Base-by-base conservation (phyloP, 2,888 invertebrate species). In the Melanchra persicariae region DNA sequence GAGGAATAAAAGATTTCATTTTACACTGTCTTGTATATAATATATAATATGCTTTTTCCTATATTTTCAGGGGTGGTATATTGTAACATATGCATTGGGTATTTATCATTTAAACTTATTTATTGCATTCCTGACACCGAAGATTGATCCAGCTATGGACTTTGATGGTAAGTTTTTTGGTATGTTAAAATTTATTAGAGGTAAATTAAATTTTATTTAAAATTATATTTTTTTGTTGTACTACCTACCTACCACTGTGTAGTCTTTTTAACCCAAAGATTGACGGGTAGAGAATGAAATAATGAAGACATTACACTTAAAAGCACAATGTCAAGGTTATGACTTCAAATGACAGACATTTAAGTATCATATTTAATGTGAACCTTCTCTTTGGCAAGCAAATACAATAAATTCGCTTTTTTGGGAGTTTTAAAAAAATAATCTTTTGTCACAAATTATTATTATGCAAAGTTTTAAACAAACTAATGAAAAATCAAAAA, bases 101-200 rank as follows among this genome's bases (percentile, higher is more conserved):
- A 99, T 99, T 92, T 99, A 99, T 96, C 99, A 99, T 94, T 97
- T 99, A 93, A 99, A 99, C 96, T 97, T 99, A 93, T 99, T 99
- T 96, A 99, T 99, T 96, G 99, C 99, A 96, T 99, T 99, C 97
- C 97, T 99, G 85, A 99, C 99, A 90, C 99, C 99, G 90, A 99
- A 99, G 97, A 99, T 99, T 91, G 99, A 99, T 97, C 99, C 99
- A 83, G 99, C 99, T 54, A 97, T 98, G 96, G 98, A 99, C 95
- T 98, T 98, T 92, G 98, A 98, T 96, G 98, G 98, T 98, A 96
- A 78, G 52, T 45, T 24, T 63, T 63, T 64, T 37, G 4, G 37
- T 59, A 49, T 45, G 0, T 62, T 26, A 0, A 49, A 45, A 47
- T n/a, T 17, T 51, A 40, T 40, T 40, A n/a, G n/a, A n/a, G n/a